These are phyloP conservation scores for Machimus rusticus DNA, from an alignment of 2,888 invertebrate genomes.

Conservation along the genomic window DNA sequence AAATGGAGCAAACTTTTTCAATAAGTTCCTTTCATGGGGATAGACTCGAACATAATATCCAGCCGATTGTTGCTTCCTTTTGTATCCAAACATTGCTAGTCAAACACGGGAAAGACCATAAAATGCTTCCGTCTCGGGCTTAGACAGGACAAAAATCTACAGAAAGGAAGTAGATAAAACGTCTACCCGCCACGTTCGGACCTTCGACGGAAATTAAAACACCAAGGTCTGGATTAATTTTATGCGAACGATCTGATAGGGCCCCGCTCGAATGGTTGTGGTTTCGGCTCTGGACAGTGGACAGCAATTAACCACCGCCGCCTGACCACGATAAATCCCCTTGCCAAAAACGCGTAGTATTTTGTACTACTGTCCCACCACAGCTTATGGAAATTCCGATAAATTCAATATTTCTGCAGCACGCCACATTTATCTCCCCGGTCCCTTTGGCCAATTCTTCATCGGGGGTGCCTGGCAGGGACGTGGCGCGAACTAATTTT, in stretches of 20 bases:
- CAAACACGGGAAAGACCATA: background rate
- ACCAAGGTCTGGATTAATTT: background rate
- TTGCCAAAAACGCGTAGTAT: background rate
- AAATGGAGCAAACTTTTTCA: background rate
- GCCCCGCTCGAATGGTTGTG: background rate
- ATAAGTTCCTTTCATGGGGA: background rate
- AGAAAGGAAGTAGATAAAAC: background rate
- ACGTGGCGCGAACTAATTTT: background rate
- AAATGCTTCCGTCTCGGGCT: background rate
- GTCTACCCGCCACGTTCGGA: background rate
- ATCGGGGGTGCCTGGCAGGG: background rate
- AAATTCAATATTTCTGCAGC: background rate
- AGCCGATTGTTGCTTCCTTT: background rate
- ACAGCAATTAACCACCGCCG: background rate
- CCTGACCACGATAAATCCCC: background rate
- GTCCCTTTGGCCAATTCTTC: background rate
- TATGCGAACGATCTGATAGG: background rate
- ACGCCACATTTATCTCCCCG: background rate
- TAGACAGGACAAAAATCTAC: background rate
- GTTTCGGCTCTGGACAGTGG: background rate
- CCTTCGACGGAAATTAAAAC: background rate
- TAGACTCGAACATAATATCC: background rate
- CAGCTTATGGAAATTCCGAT: background rate
- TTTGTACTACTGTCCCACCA: background rate
- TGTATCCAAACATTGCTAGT: background rate